Percentiles rank a stretch among this genome's conserved stretches.
phyloP scores from a whole-genome alignment of 2,797 vertebrate genomes.

The Crypturellus tataupa region DNA sequence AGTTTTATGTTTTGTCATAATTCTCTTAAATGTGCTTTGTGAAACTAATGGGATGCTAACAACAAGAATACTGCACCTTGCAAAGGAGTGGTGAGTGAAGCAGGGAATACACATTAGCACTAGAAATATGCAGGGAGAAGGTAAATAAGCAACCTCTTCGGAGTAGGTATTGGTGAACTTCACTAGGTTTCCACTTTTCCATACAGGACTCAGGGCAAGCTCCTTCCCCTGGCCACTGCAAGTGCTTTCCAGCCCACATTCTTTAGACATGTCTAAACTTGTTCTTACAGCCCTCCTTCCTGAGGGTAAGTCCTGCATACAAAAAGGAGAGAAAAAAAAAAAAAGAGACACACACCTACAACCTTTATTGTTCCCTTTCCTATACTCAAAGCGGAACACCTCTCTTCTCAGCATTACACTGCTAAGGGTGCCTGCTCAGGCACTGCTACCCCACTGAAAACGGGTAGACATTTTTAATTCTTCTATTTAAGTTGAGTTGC shows the following conservation, averaged over 20 bases:
- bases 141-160: background rate
- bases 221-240: background rate
- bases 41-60: background rate
- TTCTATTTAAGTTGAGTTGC: background rate
- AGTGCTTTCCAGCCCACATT: constrained; percentile 10
- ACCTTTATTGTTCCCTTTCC: background rate
- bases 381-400: background rate
- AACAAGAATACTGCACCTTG: background rate
- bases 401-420: background rate
- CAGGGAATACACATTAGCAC: background rate
- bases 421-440: background rate
- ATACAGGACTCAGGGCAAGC: background rate
- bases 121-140: background rate
- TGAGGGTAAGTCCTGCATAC: background rate
- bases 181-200: background rate
- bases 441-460: background rate
- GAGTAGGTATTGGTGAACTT: background rate
- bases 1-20: background rate
- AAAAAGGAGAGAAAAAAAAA: background rate
- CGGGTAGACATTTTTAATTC: background rate
- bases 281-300: background rate
- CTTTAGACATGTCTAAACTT: constrained; percentile 56
- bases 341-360: background rate
- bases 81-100: accelerated
- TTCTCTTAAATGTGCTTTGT: background rate